Evolutionary conservation across 2,888 invertebrate genomes (phyloP).

Genomic region (Acronicta aceris): DNA sequence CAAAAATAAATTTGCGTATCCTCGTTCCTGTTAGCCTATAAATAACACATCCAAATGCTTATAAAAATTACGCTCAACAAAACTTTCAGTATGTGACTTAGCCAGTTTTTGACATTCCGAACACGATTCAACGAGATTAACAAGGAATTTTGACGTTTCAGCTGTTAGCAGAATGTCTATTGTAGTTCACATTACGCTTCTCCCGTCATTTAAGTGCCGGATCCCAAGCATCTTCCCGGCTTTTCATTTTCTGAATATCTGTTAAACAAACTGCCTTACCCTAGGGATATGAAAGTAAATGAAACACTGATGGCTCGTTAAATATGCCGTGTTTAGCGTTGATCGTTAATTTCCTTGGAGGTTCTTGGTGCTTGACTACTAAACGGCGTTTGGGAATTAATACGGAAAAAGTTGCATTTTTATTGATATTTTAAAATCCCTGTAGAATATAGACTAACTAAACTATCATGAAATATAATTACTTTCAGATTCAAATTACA

Average conservation of each 20-base stretch:
- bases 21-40: not conserved
- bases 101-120: conserved; percentile 60
- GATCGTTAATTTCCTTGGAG: conserved; percentile 74
- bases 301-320: conserved; percentile 70
- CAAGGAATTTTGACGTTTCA: conserved; percentile 63
- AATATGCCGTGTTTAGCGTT: conserved; percentile 69
- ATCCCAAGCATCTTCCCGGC: conserved; percentile 58
- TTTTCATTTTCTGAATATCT: conserved; percentile 70
- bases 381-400: conserved; percentile 60
- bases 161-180: conserved; percentile 59
- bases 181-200: conserved; percentile 55
- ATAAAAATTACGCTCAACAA: conserved; percentile 21
- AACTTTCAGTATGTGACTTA: conserved; percentile 21
- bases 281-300: conserved; percentile 67
- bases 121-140: conserved; percentile 60
- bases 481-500: no score
- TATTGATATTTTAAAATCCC: conserved; percentile 18
- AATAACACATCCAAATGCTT: conserved; percentile 21
- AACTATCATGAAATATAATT: no score
- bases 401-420: conserved; percentile 53
- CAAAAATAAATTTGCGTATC: no score
- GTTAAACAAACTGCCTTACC: conserved; percentile 63
- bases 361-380: conserved; percentile 66
- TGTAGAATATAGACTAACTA: no score
- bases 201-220: conserved; percentile 50